Base-by-base conservation (phyloP, 2,113 vertebrate species). In the Osmerus eperlanus region DNA sequence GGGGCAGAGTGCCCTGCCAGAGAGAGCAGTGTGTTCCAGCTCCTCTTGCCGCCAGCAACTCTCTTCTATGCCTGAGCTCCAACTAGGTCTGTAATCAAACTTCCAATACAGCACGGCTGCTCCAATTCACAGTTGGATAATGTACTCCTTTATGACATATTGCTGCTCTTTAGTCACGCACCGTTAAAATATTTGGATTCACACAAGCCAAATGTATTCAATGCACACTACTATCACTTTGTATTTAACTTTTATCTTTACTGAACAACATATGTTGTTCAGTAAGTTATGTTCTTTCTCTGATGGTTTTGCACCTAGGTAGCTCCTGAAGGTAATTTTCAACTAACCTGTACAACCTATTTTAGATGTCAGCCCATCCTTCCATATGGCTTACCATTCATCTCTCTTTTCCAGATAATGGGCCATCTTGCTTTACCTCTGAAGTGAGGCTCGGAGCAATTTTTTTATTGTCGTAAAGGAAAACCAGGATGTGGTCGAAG, bases 1-100 rank as follows among this genome's bases (percentile, higher is more conserved):
- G 54, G 74, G 68, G 71, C 64, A 9, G 11, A 65, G 69, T 73
- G 28, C 67, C 51, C 32, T 23, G 73, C 51, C 36, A 56, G 32
- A 4, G 25, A 51, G 29, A 13, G 32, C 14, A 59, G 25, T 9
- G 64, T n/a, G 63, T 41, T 2, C 29, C 32, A 14, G 55, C 21
- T 67, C 29, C 23, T 61, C 53, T 73, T 67, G 15, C 55, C 68
- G 72, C 62, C 18, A 55, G 54, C 54, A n/a, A 23, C 1, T 11
- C 47, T 67, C 47, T 69, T 47, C 52, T 28, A 14, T 8, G 13
- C 11, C 65, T 14, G 11, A 56, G 54, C 54, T 15, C 54, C 36
- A 73, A 65, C 64, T 65, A 63, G 7, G n/a, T 23, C 65, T 67
- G 21, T 67, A 53, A 67, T 67, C 65, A 47, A 67, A 9, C 41